Evolutionary conservation across 1,140 invertebrate genomes (phyloP).

Genomic region (Teleogryllus occipitalis): DNA sequence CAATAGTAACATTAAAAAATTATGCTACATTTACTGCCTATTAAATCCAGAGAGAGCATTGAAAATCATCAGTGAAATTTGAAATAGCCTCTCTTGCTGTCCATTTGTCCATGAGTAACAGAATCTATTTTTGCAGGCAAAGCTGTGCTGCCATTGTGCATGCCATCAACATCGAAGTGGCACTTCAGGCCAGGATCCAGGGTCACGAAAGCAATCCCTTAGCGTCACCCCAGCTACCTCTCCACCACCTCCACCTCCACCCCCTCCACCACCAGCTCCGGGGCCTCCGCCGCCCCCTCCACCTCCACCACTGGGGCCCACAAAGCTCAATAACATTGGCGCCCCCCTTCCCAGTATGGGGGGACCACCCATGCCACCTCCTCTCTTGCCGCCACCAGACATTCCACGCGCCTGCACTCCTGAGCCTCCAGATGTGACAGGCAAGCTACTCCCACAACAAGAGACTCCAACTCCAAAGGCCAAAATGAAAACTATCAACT

Average conservation of each 20-base stretch:
- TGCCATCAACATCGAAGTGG: slow-evolving; percentile 23
- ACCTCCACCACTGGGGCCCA: slow-evolving; percentile 37
- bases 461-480: slow-evolving; percentile 78
- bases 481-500: slow-evolving; percentile 94
- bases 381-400: slow-evolving; percentile 26
- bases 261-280: slow-evolving; percentile 34
- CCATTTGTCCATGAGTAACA: too few species aligned
- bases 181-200: slow-evolving; percentile 6
- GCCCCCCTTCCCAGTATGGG: slow-evolving; percentile 34
- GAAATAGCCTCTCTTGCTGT: too few species aligned
- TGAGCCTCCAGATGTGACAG: slow-evolving; percentile 30
- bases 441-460: slow-evolving; percentile 64
- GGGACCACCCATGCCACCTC: slow-evolving; percentile 32
- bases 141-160: slow-evolving; percentile 42
- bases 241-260: slow-evolving; percentile 40
- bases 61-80: too few species aligned
- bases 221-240: slow-evolving; percentile 36
- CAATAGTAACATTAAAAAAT: too few species aligned
- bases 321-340: slow-evolving; percentile 32
- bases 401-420: slow-evolving; percentile 25
- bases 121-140: slow-evolving; percentile 29
- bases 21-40: too few species aligned
- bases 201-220: slow-evolving; percentile 33
- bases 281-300: slow-evolving; percentile 34
- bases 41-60: too few species aligned